Percentiles rank a stretch among this genome's conserved stretches.
These are phyloP conservation scores for Sebastes hubbsi DNA, from an alignment of 2,797 vertebrate species.

Conservation along the genomic window DNA sequence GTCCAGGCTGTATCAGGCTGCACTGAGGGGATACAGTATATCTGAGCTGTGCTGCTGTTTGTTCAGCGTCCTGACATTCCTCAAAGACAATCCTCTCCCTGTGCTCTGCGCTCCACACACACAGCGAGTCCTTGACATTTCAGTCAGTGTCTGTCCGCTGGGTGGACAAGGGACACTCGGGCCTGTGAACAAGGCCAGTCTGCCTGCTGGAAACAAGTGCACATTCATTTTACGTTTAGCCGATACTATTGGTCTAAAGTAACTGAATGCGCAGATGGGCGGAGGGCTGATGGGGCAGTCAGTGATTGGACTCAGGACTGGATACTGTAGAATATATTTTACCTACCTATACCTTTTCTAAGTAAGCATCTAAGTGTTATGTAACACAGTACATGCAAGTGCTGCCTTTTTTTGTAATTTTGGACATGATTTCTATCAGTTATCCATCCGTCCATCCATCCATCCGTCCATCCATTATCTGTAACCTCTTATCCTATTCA, in stretches of 20 bases:
- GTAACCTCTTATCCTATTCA: no score
- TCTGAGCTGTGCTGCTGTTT: conserved; percentile 45
- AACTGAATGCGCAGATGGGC: background rate
- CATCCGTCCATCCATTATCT: no score
- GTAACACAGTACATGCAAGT: background rate
- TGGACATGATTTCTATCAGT: no score
- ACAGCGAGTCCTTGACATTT: conserved; percentile 68
- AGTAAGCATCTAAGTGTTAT: background rate
- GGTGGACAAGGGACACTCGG: conserved; percentile 40
- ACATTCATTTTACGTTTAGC: conserved; percentile 39
- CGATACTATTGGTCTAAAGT: conserved; percentile 8
- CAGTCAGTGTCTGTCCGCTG: conserved; percentile 39
- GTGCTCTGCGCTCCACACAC: conserved; percentile 44
- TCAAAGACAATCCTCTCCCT: conserved; percentile 64
- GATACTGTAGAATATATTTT: background rate
- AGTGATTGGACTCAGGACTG: background rate
- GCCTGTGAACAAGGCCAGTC: conserved; percentile 42
- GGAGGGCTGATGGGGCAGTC: background rate
- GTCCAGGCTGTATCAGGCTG: background rate
- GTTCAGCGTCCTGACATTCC: conserved; percentile 62
- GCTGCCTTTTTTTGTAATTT: no score
- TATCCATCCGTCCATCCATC: no score
- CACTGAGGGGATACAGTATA: conserved; percentile 27
- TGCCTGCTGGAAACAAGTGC: conserved; percentile 41
- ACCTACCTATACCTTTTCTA: background rate